Evolutionary conservation across 2,113 vertebrate species (phyloP), one percentile per base, ranked within the genome.

Genomic region (Trichomycterus rosablanca): DNA sequence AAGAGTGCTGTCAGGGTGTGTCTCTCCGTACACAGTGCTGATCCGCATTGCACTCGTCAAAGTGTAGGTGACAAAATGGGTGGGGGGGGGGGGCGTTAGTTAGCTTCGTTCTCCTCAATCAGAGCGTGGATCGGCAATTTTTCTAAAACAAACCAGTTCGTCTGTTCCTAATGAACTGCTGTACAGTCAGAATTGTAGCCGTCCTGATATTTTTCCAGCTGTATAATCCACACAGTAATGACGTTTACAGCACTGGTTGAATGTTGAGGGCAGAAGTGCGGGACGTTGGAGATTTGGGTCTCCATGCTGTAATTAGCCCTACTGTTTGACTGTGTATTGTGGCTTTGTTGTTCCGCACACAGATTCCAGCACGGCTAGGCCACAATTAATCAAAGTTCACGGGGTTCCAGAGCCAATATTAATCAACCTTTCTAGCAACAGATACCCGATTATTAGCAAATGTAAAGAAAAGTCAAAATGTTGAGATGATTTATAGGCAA

Each of bases 221-320:
- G 73, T 56, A 69, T 74, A 78, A 68, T 83, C 88, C 70, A 84
- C 73, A 66, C 71, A 76, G 77, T 86, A 84, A 86, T 86, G 83
- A 80, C 76, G 85, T 86, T 89, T 81, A 77, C 78, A 72, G 68
- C 74, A 79, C 59, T 84, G 67, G 67, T 73, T 76, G 68, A 81
- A 76, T 52, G 72, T 62, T 80, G 68, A 73, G 77, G 77, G 80
- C 65, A 76, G 77, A 71, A 81, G 75, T 83, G 77, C 69, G 83
- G 79, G 84, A 78, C 82, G 78, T 85, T 30, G 30, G 84, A 87
- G 83, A 86, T 76, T 81, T 63, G 73, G 74, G 73, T 80, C 83
- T 67, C 81, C 64, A 76, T 75, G 61, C 79, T 80, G 65, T 83
- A 87, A 84, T 88, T 86, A 86, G 78, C 73, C 78, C 63, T 78